Percentiles rank a stretch among this genome's conserved stretches.
phyloP scores from a whole-genome alignment of 2,113 vertebrate species.

The Sakesphorus luctuosus region DNA sequence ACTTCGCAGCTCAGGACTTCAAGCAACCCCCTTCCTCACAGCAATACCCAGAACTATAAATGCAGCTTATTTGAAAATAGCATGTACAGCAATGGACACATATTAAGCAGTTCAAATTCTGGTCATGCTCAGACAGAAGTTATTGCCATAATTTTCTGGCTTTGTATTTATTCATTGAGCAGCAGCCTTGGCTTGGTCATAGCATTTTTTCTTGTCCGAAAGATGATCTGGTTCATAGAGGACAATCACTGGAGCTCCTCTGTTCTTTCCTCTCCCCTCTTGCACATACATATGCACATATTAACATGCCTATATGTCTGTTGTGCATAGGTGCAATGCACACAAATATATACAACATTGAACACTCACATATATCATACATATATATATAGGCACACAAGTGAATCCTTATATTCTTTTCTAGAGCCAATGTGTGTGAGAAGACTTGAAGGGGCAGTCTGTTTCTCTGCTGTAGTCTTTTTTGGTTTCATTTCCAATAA shows the following conservation, averaged over 20 bases:
- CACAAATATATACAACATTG: not conserved
- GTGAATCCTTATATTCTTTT: conserved; percentile 7
- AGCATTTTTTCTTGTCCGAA: conserved; percentile 73
- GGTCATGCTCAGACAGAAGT: conserved; percentile 43
- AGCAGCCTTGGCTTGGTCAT: conserved; percentile 61
- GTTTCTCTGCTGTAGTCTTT: not conserved
- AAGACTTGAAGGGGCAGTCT: conserved; percentile 7
- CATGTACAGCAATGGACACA: not conserved
- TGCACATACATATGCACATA: not conserved
- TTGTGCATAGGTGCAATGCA: not conserved
- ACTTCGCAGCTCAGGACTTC: not conserved
- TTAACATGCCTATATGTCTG: not conserved
- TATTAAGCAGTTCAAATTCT: conserved; percentile 37
- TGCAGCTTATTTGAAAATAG: not conserved
- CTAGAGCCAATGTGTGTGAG: not conserved
- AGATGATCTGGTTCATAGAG: conserved; percentile 65
- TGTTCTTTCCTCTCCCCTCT: not conserved
- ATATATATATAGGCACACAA: not conserved
- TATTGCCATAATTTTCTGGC: conserved; percentile 66
- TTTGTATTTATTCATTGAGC: conserved; percentile 66
- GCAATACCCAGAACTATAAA: not conserved
- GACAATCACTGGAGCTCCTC: conserved; percentile 53
- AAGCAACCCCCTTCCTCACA: not conserved
- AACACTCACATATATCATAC: not conserved
- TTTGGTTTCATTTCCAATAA: conserved; percentile 30